phyloP scores from a whole-genome alignment of 2,888 invertebrate genomes.

The Drosophila siamana region DNA sequence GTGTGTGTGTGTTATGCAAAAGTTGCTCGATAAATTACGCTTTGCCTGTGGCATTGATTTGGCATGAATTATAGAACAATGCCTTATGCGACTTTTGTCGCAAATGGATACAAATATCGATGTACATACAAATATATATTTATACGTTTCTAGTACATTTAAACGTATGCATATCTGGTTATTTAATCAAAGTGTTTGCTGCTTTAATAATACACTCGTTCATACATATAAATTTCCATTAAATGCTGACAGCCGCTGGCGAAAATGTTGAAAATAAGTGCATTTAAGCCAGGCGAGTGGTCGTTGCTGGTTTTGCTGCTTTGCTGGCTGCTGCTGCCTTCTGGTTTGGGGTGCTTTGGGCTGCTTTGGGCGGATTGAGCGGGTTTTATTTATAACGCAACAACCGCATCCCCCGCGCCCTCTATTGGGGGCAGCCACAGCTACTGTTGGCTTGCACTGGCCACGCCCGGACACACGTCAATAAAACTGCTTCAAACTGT shows the following conservation, averaged over 20 bases:
- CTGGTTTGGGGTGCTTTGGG: neutral
- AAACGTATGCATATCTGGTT: too few relatives aligned
- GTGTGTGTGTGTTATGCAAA: constrained; percentile 40
- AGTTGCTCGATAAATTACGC: constrained; percentile 60
- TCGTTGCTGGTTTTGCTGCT: neutral
- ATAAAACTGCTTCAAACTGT: constrained; percentile 78
- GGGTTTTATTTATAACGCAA: constrained; percentile 76
- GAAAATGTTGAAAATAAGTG: constrained; percentile 55
- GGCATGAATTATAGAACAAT: constrained; percentile 60
- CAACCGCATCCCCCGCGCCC: constrained; percentile 37
- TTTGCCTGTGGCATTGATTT: constrained; percentile 61
- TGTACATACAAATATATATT: neutral
- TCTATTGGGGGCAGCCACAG: constrained; percentile 19
- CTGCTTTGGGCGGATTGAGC: constrained; percentile 23
- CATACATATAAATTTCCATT: constrained; percentile 43
- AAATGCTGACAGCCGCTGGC: constrained; percentile 53
- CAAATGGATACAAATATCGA: constrained; percentile 1
- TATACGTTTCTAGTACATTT: neutral
- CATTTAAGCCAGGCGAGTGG: constrained; percentile 42
- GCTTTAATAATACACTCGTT: constrained; percentile 3
- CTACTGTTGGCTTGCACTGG: constrained; percentile 23
- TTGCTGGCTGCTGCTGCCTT: neutral
- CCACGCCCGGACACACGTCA: constrained; percentile 78
- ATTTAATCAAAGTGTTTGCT: constrained; percentile 2
- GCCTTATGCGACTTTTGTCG: neutral